These are phyloP conservation scores for Eupeodes luniger DNA, from an alignment of 2,888 invertebrate genomes.

Conservation along the genomic window DNA sequence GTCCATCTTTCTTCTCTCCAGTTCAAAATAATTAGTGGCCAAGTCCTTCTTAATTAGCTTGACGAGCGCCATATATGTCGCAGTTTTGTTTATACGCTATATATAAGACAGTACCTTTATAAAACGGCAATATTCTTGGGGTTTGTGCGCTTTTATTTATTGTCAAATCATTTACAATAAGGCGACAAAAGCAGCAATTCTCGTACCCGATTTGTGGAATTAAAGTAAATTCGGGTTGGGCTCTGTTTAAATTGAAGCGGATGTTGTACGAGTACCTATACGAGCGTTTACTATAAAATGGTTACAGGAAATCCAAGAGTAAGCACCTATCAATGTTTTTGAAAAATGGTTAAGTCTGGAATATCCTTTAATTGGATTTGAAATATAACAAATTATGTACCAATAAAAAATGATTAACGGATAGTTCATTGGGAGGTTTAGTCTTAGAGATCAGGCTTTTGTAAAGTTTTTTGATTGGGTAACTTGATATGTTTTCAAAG, in stretches of 20 bases:
- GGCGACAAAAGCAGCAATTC: conserved; percentile 20
- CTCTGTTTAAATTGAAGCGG: conserved; percentile 24
- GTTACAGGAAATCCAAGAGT: not conserved
- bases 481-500: too few species aligned
- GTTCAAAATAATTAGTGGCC: conserved; percentile 77
- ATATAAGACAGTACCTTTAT: not conserved
- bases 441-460: too few species aligned
- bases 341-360: too few species aligned
- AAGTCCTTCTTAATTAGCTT: conserved; percentile 76
- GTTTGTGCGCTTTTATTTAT: conserved; percentile 47
- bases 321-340: too few species aligned
- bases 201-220: conserved; percentile 35
- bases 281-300: conserved; percentile 11
- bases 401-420: too few species aligned
- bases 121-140: conserved; percentile 30
- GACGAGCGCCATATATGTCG: conserved; percentile 75
- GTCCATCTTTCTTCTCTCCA: conserved; percentile 71
- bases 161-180: conserved; percentile 54
- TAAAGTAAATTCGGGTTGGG: conserved; percentile 63
- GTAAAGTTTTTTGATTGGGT: too few species aligned
- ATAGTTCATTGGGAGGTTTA: too few species aligned
- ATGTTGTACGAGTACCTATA: conserved; percentile 11
- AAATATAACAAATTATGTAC: too few species aligned
- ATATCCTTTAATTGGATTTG: too few species aligned
- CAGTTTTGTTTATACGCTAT: conserved; percentile 10